These are phyloP conservation scores for Drepana arcuata DNA, from an alignment of 1,140 invertebrate species.

Conservation along the genomic window DNA sequence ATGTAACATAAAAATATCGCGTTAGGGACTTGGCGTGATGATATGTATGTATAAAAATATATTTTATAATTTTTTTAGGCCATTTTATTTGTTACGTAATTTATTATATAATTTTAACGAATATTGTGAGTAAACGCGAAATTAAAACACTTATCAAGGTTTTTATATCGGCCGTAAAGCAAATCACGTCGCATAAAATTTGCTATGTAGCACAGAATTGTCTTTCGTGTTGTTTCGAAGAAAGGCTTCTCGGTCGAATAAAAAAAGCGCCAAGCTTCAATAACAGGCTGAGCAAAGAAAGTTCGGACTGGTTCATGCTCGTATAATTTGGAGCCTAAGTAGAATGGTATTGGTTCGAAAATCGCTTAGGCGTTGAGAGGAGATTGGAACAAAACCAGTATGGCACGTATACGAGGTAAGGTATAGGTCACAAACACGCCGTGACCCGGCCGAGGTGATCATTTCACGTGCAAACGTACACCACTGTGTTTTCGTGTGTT, in stretches of 20 bases:
- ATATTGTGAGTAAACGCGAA: too few relatives aligned
- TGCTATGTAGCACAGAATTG: too few relatives aligned
- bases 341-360: slow-evolving; percentile 14
- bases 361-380: slow-evolving; percentile 6
- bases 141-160: too few relatives aligned
- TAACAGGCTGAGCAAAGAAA: slow-evolving; percentile 3
- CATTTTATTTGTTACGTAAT: too few relatives aligned
- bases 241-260: background rate
- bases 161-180: too few relatives aligned
- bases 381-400: slow-evolving; percentile 42
- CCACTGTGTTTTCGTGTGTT: slow-evolving; percentile 16
- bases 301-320: background rate
- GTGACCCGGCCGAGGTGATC: slow-evolving; percentile 32
- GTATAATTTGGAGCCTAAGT: slow-evolving; percentile 1
- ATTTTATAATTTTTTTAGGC: too few relatives aligned
- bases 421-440: slow-evolving; percentile 44
- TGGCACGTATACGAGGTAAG: slow-evolving; percentile 39
- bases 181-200: too few relatives aligned
- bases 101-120: too few relatives aligned
- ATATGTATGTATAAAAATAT: too few relatives aligned
- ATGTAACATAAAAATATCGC: too few relatives aligned
- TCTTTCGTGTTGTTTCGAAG: too few relatives aligned
- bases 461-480: slow-evolving; percentile 18
- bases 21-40: too few relatives aligned
- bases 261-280: background rate